Conservation (phyloP, 2,797 vertebrate species). For the Atherinosoma microstoma region DNA sequence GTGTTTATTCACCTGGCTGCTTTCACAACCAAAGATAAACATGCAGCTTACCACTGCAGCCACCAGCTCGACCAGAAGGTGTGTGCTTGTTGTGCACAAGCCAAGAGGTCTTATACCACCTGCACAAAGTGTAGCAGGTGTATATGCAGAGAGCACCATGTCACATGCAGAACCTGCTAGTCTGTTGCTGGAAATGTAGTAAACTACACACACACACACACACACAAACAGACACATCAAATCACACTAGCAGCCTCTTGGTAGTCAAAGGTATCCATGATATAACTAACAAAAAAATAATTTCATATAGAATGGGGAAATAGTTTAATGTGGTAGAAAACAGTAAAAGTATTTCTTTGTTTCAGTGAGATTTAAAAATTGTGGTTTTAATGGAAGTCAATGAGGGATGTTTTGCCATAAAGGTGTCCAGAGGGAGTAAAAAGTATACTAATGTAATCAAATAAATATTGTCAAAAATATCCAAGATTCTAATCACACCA, state of each 20-base stretch:
- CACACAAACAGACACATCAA: neutral
- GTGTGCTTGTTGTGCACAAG: neutral
- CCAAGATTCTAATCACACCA: too few species aligned
- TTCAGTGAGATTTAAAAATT: too few species aligned
- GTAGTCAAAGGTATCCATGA: too few species aligned
- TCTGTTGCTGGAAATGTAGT: too few species aligned
- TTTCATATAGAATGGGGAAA: too few species aligned
- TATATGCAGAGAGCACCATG: neutral
- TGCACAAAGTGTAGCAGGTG: neutral
- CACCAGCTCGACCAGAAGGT: neutral
- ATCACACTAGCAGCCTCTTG: neutral
- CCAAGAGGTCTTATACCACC: neutral
- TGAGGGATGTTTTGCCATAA: too few species aligned
- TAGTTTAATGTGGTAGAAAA: too few species aligned
- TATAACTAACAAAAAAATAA: neutral
- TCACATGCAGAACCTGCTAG: neutral
- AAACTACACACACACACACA: neutral
- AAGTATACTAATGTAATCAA: too few species aligned
- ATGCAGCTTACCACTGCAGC: neutral
- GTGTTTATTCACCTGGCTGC: constrained; percentile 1
- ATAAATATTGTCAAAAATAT: too few species aligned
- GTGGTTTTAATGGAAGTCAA: neutral
- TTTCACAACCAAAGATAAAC: neutral
- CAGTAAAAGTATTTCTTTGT: too few species aligned
- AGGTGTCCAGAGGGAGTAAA: too few species aligned